These are phyloP conservation scores for Delia radicum DNA, from an alignment of 1,140 invertebrate genomes.

Conservation along the genomic window DNA sequence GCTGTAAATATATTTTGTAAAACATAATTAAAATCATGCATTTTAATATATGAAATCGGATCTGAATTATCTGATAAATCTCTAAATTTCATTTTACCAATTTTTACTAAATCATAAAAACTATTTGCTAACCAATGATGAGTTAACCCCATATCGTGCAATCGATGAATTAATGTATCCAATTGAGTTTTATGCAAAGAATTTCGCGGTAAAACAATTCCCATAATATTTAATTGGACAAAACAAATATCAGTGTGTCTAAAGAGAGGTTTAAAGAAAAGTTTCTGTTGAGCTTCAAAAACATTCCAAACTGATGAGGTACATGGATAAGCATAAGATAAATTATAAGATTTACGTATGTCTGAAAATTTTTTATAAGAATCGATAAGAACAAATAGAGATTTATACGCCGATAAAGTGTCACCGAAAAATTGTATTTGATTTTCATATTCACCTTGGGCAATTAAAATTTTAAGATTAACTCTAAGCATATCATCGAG, in stretches of 20 bases:
- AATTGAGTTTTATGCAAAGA: not conserved
- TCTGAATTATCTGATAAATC: not conserved
- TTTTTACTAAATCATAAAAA: conserved; percentile 12
- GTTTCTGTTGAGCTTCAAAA: not conserved
- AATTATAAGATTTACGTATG: not conserved
- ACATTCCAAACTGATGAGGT: conserved; percentile 16
- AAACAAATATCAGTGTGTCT: not conserved
- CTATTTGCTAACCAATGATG: not conserved
- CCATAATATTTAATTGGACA: not conserved
- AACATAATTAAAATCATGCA: conserved; percentile 6
- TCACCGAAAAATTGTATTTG: not conserved
- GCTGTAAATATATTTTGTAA: not conserved
- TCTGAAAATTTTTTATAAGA: conserved; percentile 2
- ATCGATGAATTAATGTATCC: not conserved
- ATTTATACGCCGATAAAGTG: not conserved
- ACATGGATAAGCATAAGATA: not conserved
- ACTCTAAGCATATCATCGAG: conserved; percentile 7
- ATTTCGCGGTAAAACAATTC: not conserved
- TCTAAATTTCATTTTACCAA: not conserved
- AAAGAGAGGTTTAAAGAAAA: not conserved
- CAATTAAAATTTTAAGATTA: not conserved
- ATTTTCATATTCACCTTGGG: not conserved
- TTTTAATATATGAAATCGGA: not conserved
- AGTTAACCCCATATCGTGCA: not conserved
- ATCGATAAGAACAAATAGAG: not conserved